Base-by-base conservation (phyloP, 2,888 invertebrate species). In the Athripsodes cinereus region DNA sequence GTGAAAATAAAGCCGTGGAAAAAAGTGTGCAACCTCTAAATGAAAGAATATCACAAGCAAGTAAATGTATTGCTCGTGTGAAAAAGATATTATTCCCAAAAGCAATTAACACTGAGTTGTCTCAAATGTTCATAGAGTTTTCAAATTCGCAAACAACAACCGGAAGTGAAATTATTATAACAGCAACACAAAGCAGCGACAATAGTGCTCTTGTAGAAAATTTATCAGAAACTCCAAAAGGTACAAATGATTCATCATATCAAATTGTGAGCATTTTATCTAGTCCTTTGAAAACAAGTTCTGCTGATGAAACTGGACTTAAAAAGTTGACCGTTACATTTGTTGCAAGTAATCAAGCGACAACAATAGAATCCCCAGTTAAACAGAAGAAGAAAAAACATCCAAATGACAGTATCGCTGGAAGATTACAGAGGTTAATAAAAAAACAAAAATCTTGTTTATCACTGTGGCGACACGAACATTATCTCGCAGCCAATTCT, bases 391-490 rank as follows among this genome's bases (percentile, higher is more conserved):
- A 63, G 55, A 70, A 66, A 63, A 72, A 68, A 53, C 78, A 74
- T 62, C 80, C 76, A 67, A 80, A 77, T 64, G 74, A 74, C 63
- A 79, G 80, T 1, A 60, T 80, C 31, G 77, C 79, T 22, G 68
- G 69, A 60, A 69, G 78, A 35, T 65, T 82, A 19, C 71, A 74
- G 64, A 68, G 65, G 40, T 67, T 78, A 11, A 64, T 81, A 61
- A 75, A 74, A 68, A 76, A 76, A 67, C 77, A 78, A 67, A 75
- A 70, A 56, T 72, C 75, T 0, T 72, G 70, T 61, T 61, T 75
- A 54, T 74, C 74, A 26, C 69, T 82, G 54, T 81, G 81, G 81
- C 74, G 78, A 67, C 81, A 82, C 65, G 81, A 82, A 67, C 68
- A 71, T 58, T 81, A 71, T 68, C 68, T 78, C 62, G 79, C 78